Evolutionary conservation across 1,140 invertebrate species (phyloP).

Genomic region (Calycopis cecrops): DNA sequence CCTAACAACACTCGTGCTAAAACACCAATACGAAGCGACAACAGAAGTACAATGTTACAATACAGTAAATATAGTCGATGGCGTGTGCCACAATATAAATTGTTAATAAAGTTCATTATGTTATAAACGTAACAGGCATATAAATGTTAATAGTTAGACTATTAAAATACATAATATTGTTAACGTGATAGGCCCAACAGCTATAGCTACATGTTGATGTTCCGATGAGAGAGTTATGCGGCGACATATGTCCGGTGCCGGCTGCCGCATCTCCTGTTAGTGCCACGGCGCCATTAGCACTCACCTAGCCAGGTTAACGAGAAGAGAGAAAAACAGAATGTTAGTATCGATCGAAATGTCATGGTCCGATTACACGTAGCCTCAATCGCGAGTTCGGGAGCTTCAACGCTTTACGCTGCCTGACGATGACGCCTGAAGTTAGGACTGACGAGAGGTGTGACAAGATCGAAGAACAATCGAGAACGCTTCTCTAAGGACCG

Average conservation of each 20-base stretch:
- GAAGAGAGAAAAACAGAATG: constrained; percentile 76
- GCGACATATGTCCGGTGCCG: constrained; percentile 44
- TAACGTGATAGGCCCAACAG: constrained; percentile 73
- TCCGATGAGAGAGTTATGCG: constrained; percentile 69
- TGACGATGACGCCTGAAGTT: background rate
- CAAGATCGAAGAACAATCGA: constrained; percentile 1
- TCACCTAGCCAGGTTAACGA: constrained; percentile 79
- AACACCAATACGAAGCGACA: constrained; percentile 70
- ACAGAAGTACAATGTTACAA: constrained; percentile 65
- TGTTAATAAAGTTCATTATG: constrained; percentile 73
- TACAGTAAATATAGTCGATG: constrained; percentile 73
- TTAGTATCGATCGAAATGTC: constrained; percentile 75
- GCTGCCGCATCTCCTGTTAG: constrained; percentile 60
- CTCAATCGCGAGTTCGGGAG: constrained; percentile 55
- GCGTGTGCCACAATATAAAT: constrained; percentile 69
- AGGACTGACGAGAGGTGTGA: background rate
- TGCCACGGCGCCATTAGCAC: constrained; percentile 78
- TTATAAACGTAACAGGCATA: constrained; percentile 75
- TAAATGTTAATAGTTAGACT: constrained; percentile 75
- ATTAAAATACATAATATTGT: constrained; percentile 74
- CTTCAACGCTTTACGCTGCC: constrained; percentile 42
- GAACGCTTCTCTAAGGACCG: constrained; percentile 24
- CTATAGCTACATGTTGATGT: constrained; percentile 72
- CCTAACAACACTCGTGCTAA: constrained; percentile 65
- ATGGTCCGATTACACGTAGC: constrained; percentile 64